Evolutionary conservation across 2,797 vertebrate species (phyloP), one percentile per base, ranked within the genome.

Genomic region (Channallabes apus): DNA sequence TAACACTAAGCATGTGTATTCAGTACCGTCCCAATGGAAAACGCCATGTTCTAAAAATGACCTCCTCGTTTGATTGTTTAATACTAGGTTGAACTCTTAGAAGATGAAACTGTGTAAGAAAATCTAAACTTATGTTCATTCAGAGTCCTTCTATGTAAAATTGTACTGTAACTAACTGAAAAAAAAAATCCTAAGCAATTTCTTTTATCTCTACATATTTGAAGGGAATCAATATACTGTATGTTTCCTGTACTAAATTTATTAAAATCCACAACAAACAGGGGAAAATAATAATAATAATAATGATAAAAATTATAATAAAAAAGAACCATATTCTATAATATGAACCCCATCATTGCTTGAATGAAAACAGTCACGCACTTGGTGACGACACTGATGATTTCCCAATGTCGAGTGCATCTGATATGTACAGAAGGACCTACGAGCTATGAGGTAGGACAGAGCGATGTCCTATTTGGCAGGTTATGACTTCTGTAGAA

Each of bases 361-460:
- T 80, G 78, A 65, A 51, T 29, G 59, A 51, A 80, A 51, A 80
- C 11, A 80, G 61, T n/a, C 78, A 80, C n/a, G 17, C 38, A 51
- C 78, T 80, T 29, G 38, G n/a, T 51, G 32, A 80, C 62, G 2
- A 14, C 54, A 82, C 0, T 46, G 68, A 41, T 22, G 24, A 72
- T 61, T 29, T 56, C 27, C 38, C 24, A 11, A 91, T 91, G 94
- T 93, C 93, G 91, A 89, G 93, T 93, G 94, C 93, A 89, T 91
- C 89, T 92, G 95, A 95, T 95, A 95, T 95, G 95, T 94, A 90
- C 88, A 92, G 91, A 93, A 92, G 88, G 91, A 91, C n/a, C 78
- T 65, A 80, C 89, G 92, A 91, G 87, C 92, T 91, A 89, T 82
- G 89, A 92, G 93, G 92, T 93, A 92, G 88, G 89, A 90, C 88